A percentile compares a stretch with the other conserved stretches of the same genome.
Evolutionary conservation across 2,888 invertebrate species (phyloP).

Genomic region (Malachius bipustulatus): DNA sequence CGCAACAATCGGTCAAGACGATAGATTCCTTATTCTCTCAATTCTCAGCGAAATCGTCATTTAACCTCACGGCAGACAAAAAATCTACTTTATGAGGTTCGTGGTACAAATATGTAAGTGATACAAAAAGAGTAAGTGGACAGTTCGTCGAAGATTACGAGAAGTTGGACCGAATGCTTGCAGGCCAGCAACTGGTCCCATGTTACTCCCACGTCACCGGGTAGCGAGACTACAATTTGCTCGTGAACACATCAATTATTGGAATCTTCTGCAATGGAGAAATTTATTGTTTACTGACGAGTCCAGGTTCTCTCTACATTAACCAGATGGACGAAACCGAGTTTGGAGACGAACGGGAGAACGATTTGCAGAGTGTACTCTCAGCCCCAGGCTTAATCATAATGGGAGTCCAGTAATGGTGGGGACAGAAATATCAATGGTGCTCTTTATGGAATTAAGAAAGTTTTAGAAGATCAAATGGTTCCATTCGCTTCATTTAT

Average conservation of each 20-base stretch:
- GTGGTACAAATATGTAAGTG: no score
- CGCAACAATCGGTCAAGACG: no score
- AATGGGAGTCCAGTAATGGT: conserved; percentile 4
- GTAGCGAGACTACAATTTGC: conserved; percentile 4
- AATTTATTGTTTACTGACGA: conserved; percentile 8
- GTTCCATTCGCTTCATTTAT: no score
- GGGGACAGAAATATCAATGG: conserved; percentile 2
- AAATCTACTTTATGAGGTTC: no score
- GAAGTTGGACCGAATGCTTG: conserved; percentile 7
- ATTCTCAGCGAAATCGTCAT: no score
- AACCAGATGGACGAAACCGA: conserved; percentile 4
- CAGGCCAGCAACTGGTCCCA: conserved; percentile 2
- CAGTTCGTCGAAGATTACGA: conserved; percentile 10
- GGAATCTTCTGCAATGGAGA: conserved; percentile 5
- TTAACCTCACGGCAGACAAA: no score
- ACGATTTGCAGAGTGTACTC: conserved; percentile 3
- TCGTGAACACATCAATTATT: conserved; percentile 1
- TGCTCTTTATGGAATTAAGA: no score
- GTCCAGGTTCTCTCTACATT: conserved; percentile 3
- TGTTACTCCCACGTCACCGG: neutral
- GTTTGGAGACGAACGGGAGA: neutral
- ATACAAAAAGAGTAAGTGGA: conserved; percentile 7
- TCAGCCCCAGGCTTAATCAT: conserved; percentile 3
- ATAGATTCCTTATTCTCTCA: no score
- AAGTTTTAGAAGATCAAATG: no score